Percentiles rank a stretch among this genome's conserved stretches.
phyloP scores from a whole-genome alignment of 2,797 vertebrate species.

The Phrynocephalus guinanensis region DNA sequence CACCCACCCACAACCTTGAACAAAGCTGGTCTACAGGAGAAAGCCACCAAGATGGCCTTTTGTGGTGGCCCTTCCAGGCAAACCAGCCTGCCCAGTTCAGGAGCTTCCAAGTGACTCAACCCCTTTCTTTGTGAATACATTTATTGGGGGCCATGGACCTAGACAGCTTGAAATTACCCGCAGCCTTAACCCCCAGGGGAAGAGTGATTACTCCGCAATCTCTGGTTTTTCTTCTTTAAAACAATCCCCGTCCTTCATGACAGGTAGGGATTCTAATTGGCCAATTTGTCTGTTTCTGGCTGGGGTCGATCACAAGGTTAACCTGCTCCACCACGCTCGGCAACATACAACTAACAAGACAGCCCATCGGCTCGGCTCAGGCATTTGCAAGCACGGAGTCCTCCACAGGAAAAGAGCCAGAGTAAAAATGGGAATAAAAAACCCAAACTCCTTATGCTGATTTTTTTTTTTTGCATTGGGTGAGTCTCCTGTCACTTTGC shows the following conservation, averaged over 20 bases:
- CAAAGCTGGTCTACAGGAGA: too few species aligned
- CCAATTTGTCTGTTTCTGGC: constrained; percentile 11
- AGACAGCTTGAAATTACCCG: neutral
- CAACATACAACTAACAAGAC: constrained; percentile 31
- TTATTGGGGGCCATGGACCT: neutral
- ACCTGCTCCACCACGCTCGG: neutral
- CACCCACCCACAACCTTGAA: too few species aligned
- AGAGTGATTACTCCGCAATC: neutral
- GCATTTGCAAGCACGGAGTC: constrained; percentile 11
- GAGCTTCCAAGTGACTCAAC: too few species aligned
- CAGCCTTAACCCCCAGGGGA: too few species aligned
- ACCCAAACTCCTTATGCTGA: neutral
- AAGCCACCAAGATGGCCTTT: too few species aligned
- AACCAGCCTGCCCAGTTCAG: too few species aligned
- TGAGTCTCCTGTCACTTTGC: neutral
- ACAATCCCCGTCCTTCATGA: too few species aligned
- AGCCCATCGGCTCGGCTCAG: neutral
- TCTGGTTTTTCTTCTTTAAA: too few species aligned
- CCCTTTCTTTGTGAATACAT: too few species aligned
- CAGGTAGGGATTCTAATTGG: neutral
- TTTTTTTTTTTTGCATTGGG: neutral
- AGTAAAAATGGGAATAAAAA: neutral
- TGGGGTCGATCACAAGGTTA: neutral
- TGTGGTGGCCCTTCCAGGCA: too few species aligned
- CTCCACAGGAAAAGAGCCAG: neutral